Evolutionary conservation across 2,797 vertebrate genomes (phyloP), one percentile per base, ranked within the genome.

Genomic region (Helostoma temminkii): DNA sequence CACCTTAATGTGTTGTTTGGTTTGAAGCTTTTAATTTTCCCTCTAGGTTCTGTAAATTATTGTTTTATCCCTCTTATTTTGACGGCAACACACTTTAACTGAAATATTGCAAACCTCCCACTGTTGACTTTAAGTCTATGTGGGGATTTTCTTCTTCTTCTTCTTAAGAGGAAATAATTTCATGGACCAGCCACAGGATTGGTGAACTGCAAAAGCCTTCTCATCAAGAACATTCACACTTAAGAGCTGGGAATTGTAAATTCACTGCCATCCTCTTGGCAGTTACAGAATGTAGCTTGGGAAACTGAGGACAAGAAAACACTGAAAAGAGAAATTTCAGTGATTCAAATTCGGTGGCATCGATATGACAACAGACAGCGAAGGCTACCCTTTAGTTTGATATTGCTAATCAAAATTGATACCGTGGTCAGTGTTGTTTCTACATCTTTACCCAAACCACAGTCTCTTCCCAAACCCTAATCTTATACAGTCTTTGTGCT

Each of bases 221-320:
- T 21, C 47, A 55, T 42, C 25, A 47, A 52, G 32, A 24, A 49
- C 36, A 64, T 39, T 64, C 24, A 54, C 42, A 50, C 22, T 28
- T 48, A 30, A 21, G 39, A 41, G 36, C 28, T 60, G 43, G 11
- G 3, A 14, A 18, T 52, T 26, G 22, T 43, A 48, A 45, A 25
- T 41, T 61, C 18, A 32, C 19, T 53, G 22, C 37, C 18, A 11
- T 12, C 21, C 18, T 26, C 16, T 14, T 9, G 0, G 19, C 24
- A 59, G 52, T 45, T n/a, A n/a, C 39, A 42, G 15, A 16, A 5
- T 39, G 15, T 2, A 22, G 24, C 14, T 55, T 21, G 24, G 9
- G 19, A 32, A 52, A 39, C 7, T 47, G 30, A 45, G 26, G 37
- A 12, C 18, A 61, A 55, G 14, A n/a, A 4, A n/a, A 21, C 32